phyloP scores from a whole-genome alignment of 2,113 vertebrate species.

The Poeciliopsis retropinna region DNA sequence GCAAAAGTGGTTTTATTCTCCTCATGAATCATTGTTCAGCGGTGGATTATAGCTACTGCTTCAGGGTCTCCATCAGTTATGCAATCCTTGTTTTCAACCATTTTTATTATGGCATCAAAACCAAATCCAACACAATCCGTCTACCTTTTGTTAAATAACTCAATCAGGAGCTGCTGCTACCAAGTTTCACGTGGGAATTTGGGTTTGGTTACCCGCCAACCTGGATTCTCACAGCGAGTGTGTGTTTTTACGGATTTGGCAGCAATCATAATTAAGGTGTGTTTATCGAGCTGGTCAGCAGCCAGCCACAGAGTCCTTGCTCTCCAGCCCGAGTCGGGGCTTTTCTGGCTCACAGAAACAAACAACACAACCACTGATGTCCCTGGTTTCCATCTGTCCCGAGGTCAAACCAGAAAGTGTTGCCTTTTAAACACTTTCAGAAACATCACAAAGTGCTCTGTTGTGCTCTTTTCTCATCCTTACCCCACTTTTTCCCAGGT shows the following conservation, averaged over 20 bases:
- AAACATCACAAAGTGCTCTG: conserved; percentile 5
- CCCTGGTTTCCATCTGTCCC: conserved; percentile 21
- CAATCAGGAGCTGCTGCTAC: conserved; percentile 27
- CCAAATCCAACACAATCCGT: conserved; percentile 17
- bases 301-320: conserved; percentile 47
- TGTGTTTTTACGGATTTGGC: conserved; percentile 69
- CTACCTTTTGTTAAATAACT: conserved; percentile 16
- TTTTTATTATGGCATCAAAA: conserved; percentile 10
- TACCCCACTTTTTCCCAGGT: neutral
- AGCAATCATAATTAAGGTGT: conserved; percentile 56
- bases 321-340: conserved; percentile 40
- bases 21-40: conserved; percentile 3
- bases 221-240: conserved; percentile 50
- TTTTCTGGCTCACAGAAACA: conserved; percentile 21
- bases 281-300: conserved; percentile 45
- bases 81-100: neutral
- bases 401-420: conserved; percentile 46
- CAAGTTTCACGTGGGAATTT: conserved; percentile 54
- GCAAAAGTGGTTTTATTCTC: conserved; percentile 5
- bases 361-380: conserved; percentile 24
- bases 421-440: conserved; percentile 38
- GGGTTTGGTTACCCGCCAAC: conserved; percentile 42
- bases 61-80: conserved; percentile 13
- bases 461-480: conserved; percentile 13
- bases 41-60: neutral